Conservation (phyloP, 2,797 vertebrate species). For the Sebastes flavidus region DNA sequence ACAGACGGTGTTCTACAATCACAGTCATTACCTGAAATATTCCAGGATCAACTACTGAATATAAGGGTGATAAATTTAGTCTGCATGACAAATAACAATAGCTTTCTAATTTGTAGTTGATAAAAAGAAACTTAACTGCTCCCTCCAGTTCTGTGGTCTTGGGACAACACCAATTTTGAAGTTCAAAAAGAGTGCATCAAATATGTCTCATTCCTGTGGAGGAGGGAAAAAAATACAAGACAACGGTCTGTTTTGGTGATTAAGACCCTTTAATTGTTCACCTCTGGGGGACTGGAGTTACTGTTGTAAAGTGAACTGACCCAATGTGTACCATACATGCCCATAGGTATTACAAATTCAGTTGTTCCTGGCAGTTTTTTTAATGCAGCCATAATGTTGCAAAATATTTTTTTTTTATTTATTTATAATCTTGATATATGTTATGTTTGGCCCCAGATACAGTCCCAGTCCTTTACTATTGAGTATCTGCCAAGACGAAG, state of each 20-base stretch:
- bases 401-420: neutral
- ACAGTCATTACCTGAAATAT: neutral
- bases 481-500: neutral
- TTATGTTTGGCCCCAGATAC: neutral
- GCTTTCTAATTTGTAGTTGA: neutral
- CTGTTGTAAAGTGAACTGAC: neutral
- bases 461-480: too few species aligned
- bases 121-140: neutral
- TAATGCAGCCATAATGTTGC: neutral
- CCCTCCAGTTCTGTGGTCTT: neutral
- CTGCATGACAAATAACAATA: neutral
- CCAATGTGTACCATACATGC: neutral
- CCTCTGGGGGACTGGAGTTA: neutral
- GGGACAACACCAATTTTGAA: neutral
- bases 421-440: neutral
- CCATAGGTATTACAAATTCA: neutral
- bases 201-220: neutral
- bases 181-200: neutral
- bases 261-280: neutral
- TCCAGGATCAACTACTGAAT: neutral
- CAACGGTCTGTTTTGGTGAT: neutral
- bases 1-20: neutral
- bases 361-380: neutral
- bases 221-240: neutral
- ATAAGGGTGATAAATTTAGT: neutral